Base-by-base conservation (phyloP, 2,797 vertebrate species). In the Erpetoichthys calabaricus region DNA sequence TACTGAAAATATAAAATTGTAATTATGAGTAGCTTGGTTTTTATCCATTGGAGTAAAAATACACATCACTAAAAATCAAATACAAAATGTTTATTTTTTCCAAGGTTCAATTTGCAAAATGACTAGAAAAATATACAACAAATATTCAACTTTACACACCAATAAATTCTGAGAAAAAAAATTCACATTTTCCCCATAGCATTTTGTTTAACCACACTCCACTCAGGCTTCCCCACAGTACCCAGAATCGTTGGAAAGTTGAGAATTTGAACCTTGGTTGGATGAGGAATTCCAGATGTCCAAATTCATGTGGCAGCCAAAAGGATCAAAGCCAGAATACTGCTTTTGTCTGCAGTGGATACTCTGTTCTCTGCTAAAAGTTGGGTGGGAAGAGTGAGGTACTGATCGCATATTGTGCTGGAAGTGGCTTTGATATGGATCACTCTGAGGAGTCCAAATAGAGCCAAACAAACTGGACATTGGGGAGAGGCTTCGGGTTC, bases 381-480 rank as follows among this genome's bases (percentile, higher is more conserved):
- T 73, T 1, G 89, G 79, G 63, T 91, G 84, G 1, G 92, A 91
- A 9, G 84, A 72, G 1, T 86, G 70, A 1, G 89, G 82, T 44
- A 75, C 78, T 0, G 83, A 82, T 41, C 81, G 77, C 25, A 25
- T 25, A 58, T 78, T 89, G 2, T 86, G 47, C 0, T 87, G 79
- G 71, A 85, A 89, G 71, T 91, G 91, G 67, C 72, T 89, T 68
- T 90, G 94, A 76, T 90, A 94, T 45, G 87, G 82, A 45, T 95
- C 92, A 4, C 79, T 95, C 70, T 97, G 94, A 0, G 95, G 95
- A 7, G 95, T 96, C 95, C 95, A 99, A 76, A 99, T 99, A 73
- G 95, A 99, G 56, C 95, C 94, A 57, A 99, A 99, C 62, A 99
- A 87, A 74, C 94, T 92, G 73, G 95, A 99, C 92, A 99, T 97